Base-by-base conservation (phyloP, 2,888 invertebrate genomes). In the Pelosia muscerda region DNA sequence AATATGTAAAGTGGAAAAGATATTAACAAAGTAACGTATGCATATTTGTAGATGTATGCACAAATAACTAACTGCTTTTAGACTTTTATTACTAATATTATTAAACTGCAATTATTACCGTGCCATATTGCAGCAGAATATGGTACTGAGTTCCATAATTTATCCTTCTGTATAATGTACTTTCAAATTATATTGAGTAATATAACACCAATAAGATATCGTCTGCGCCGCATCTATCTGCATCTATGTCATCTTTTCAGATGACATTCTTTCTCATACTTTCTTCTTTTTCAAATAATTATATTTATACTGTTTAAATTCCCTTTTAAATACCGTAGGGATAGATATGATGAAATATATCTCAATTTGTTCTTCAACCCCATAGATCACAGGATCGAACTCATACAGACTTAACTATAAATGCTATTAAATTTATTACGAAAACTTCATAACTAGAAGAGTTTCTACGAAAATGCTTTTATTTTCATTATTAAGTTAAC, bases 1-100 rank as follows among this genome's bases (percentile, higher is more conserved):
- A 78, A 82, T 83, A 84, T 85, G 81, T 85, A 84, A 81, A 83
- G 84, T 86, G 81, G 84, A 85, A 75, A 74, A 79, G 84, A 83
- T 72, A 84, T 82, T 81, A 75, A 80, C 78, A 73, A 75, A 78
- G 73, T 80, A 74, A 66, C 68, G 49, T 70, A 71, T 69, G 73
- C 74, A 82, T 81, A 80, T 72, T 74, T 71, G 72, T 70, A 64
- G 70, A 68, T 69, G 68, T 71, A 80, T 80, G 82, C 70, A 69
- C 72, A 77, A 66, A 38, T 26, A 28, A 19, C 10, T 19, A 62
- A 66, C 54, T 56, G 69, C 66, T 72, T 67, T 72, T 65, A 66
- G 72, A 77, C 65, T 72, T 77, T 69, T 73, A n/a, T n/a, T n/a
- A n/a, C 71, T 75, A 79, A 77, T 74, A 79, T 75, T 77, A 71